A percentile compares a stretch with the other conserved stretches of the same genome.
Conservation (phyloP, 2,113 vertebrate genomes). For the Ammodytes marinus region DNA sequence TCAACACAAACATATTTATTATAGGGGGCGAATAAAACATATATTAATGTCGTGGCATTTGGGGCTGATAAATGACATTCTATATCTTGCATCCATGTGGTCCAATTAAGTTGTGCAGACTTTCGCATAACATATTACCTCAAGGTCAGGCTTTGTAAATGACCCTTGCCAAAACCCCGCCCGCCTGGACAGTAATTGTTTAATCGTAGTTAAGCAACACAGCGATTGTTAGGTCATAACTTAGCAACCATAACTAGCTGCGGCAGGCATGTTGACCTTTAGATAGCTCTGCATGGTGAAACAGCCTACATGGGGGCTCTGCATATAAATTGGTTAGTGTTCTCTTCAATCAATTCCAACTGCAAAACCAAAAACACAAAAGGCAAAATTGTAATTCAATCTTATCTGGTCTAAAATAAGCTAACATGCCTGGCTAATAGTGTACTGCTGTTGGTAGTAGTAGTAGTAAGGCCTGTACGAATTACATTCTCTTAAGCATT, state of each 20-base stretch:
- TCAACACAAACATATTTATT: conserved; percentile 47
- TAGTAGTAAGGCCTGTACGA: not conserved
- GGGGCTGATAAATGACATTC: conserved; percentile 37
- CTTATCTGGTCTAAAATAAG: not conserved
- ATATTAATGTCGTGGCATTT: conserved; percentile 54
- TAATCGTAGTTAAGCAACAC: not conserved
- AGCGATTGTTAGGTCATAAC: not conserved
- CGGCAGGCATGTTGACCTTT: not conserved
- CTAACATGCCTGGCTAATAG: not conserved
- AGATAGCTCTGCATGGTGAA: not conserved
- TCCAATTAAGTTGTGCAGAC: conserved; percentile 24
- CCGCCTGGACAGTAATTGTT: not conserved
- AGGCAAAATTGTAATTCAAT: not conserved
- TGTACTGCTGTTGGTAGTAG: not conserved
- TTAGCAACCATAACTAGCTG: not conserved
- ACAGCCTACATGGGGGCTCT: not conserved
- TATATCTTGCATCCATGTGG: conserved; percentile 2
- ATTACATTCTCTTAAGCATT: too few species aligned
- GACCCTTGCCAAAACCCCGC: not conserved
- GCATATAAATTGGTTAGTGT: not conserved
- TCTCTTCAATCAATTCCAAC: not conserved
- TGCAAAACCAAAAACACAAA: not conserved
- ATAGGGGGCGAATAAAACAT: conserved; percentile 9
- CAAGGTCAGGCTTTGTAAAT: conserved; percentile 16
- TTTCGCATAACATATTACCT: not conserved